Conservation (phyloP, 2,797 vertebrate species). For the Xerus rutilus region DNA sequence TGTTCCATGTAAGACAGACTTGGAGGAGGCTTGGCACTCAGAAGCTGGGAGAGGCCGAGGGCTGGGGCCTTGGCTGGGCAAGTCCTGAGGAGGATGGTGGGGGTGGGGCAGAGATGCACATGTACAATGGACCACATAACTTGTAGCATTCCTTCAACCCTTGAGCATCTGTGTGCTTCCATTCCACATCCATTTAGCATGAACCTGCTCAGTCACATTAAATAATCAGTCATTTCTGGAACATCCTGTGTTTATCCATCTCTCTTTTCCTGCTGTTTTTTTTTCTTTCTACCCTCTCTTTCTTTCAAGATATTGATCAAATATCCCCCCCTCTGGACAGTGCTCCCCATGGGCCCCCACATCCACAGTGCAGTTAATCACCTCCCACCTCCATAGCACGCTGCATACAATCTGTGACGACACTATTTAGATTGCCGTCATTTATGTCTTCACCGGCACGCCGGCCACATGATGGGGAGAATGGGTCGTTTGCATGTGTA, state of each 20-base stretch:
- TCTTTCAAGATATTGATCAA: background rate
- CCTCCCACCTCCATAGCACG: background rate
- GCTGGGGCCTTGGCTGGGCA: background rate
- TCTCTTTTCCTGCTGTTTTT: background rate
- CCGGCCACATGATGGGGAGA: background rate
- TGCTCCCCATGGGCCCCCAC: rapidly evolving
- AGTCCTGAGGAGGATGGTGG: background rate
- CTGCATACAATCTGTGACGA: background rate
- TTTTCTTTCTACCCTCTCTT: background rate
- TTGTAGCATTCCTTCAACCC: background rate
- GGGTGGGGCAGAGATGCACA: background rate
- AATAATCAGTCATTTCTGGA: background rate
- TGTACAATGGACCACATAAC: background rate
- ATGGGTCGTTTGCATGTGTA: background rate
- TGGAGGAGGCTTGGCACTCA: background rate
- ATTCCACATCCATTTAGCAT: background rate
- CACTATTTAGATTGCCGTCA: background rate
- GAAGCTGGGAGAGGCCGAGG: background rate
- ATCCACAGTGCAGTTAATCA: background rate
- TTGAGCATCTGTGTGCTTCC: background rate
- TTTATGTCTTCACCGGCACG: background rate
- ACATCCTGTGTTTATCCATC: background rate
- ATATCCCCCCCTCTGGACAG: background rate
- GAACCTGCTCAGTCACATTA: background rate
- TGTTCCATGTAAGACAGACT: background rate